Evolutionary conservation across 2,113 vertebrate genomes (phyloP).

Genomic region (Felis chaus): DNA sequence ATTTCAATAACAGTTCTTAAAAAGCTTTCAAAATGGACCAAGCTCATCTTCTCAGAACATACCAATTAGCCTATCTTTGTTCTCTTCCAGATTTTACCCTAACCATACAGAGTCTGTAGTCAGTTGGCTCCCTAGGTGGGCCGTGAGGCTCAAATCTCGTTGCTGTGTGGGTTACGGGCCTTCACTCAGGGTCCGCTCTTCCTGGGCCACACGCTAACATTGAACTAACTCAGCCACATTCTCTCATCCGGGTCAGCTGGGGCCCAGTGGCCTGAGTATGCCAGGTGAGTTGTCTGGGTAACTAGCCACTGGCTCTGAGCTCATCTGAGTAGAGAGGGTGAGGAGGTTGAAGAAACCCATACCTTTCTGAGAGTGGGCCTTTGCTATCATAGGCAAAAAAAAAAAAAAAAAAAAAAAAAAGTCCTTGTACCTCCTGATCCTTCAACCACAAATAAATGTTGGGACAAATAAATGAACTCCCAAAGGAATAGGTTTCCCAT

Average conservation of each 20-base stretch:
- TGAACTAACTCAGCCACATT: not conserved
- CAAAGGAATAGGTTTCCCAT: not conserved
- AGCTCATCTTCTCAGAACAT: not conserved
- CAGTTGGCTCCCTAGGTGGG: not conserved
- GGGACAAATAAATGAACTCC: not conserved
- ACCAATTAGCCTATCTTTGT: not conserved
- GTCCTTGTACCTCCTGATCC: not conserved
- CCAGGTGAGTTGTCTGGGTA: not conserved
- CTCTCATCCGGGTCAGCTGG: not conserved
- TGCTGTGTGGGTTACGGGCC: not conserved
- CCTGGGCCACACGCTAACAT: not conserved
- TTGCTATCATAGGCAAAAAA: not conserved
- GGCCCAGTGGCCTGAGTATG: not conserved
- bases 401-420: not conserved
- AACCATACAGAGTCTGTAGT: not conserved
- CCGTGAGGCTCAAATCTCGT: not conserved
- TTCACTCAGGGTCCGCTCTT: not conserved
- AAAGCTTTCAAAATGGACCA: constrained; percentile 16
- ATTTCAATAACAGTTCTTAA: constrained; percentile 25
- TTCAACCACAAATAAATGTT: not conserved
- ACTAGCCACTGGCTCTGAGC: not conserved
- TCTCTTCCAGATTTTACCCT: not conserved
- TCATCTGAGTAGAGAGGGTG: not conserved
- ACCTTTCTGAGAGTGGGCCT: not conserved
- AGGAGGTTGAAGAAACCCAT: not conserved